Percentiles rank a stretch among this genome's conserved stretches.
phyloP scores from a whole-genome alignment of 2,113 vertebrate genomes.

The Dicaeum eximium region DNA sequence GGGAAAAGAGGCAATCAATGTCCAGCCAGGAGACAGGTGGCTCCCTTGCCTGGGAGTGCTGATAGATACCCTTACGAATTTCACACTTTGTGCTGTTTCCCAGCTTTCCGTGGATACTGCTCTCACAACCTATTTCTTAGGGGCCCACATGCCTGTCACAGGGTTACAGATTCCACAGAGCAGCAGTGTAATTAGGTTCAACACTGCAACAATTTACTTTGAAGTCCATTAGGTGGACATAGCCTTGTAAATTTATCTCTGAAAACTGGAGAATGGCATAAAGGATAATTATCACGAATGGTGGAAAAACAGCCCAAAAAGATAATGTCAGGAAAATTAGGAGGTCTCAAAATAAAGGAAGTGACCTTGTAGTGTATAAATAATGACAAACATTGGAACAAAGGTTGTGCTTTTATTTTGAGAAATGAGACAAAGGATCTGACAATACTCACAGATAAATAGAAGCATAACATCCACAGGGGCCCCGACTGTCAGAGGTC shows the following conservation, averaged over 20 bases:
- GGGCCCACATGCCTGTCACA: neutral
- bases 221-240: neutral
- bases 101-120: neutral
- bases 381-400: constrained; percentile 36
- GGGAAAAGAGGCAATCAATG: neutral
- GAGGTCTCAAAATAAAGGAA: constrained; percentile 15
- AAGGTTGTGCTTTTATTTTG: constrained; percentile 34
- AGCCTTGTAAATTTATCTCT: constrained; percentile 9
- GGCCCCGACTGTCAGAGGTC: constrained; percentile 26
- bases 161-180: neutral
- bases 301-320: neutral
- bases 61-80: neutral
- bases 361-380: constrained; percentile 7
- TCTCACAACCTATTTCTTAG: neutral
- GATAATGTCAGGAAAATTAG: constrained; percentile 32
- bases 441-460: constrained; percentile 32
- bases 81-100: neutral
- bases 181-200: constrained; percentile 19
- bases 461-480: constrained; percentile 20
- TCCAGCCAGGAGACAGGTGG: neutral
- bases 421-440: constrained; percentile 29
- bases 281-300: neutral
- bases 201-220: constrained; percentile 8
- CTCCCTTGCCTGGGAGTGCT: neutral
- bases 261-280: neutral